Percentiles rank a stretch among this genome's conserved stretches.
Conservation (phyloP, 30 jellyfish, hydroid and myxozoan genomes). For the Aurelia sp. region DNA sequence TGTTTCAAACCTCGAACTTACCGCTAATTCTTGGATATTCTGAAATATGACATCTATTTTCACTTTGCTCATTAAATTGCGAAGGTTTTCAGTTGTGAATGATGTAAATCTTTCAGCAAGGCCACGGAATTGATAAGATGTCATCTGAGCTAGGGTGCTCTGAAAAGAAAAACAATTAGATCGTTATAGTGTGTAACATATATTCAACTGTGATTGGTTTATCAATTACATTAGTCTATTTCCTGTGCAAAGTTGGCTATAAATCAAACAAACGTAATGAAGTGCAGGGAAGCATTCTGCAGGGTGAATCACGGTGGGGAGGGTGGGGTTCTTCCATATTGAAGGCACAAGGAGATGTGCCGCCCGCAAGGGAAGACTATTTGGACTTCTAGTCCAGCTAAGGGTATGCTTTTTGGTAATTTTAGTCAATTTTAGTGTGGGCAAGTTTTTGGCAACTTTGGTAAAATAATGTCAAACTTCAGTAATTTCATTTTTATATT, state of each 20-base stretch:
- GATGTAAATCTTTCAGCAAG: constrained; percentile 45
- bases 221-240: neutral
- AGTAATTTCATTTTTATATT: no score
- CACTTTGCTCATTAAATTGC: constrained; percentile 41
- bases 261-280: no score
- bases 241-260: neutral
- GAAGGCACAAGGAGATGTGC: no score
- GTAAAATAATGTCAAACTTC: no score
- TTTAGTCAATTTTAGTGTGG: no score
- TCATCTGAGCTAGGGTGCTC: constrained; percentile 74
- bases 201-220: neutral
- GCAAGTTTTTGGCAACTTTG: no score
- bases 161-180: neutral
- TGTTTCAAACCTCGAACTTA: neutral
- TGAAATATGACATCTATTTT: constrained; percentile 57
- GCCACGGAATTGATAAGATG: constrained; percentile 68
- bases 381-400: no score
- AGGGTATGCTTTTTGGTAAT: no score
- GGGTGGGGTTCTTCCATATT: no score
- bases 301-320: no score
- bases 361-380: no score
- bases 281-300: no score
- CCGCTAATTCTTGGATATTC: constrained; percentile 66
- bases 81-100: constrained; percentile 66
- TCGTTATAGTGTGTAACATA: neutral